phyloP scores from a whole-genome alignment of 2,113 vertebrate genomes.

The Carassius carassius region DNA sequence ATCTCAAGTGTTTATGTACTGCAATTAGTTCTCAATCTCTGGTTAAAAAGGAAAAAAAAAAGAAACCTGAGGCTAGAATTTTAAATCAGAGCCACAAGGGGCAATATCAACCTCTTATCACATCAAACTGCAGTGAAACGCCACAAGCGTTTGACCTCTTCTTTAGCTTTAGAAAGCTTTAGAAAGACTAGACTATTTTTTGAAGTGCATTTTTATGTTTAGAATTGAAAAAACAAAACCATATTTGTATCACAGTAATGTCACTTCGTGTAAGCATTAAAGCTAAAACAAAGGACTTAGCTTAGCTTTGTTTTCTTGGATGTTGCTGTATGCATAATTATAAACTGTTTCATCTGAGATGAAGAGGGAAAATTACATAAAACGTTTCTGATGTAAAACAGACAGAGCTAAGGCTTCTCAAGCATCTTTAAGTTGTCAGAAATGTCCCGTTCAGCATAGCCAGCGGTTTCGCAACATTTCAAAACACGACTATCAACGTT shows the following conservation, averaged over 20 bases:
- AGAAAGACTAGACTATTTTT: not conserved
- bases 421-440: constrained; percentile 12
- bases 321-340: no score
- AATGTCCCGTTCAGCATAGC: constrained; percentile 6
- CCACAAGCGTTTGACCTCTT: constrained; percentile 62
- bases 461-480: constrained; percentile 30
- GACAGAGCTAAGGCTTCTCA: not conserved
- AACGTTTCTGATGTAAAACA: not conserved
- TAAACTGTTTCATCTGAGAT: not conserved
- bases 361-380: not conserved
- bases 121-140: constrained; percentile 49
- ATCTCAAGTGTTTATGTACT: not conserved
- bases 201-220: not conserved
- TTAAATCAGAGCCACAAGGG: constrained; percentile 60
- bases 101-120: constrained; percentile 49
- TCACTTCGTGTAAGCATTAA: not conserved
- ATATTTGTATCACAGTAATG: not conserved
- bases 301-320: constrained; percentile 1
- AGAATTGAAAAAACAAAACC: not conserved
- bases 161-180: constrained; percentile 16
- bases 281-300: not conserved
- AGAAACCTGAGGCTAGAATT: constrained; percentile 59
- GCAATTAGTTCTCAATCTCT: not conserved
- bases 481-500: constrained; percentile 28
- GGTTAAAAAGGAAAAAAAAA: constrained; percentile 31